Base-by-base conservation (phyloP, 2,797 vertebrate species). In the Epinephelus awoara region DNA sequence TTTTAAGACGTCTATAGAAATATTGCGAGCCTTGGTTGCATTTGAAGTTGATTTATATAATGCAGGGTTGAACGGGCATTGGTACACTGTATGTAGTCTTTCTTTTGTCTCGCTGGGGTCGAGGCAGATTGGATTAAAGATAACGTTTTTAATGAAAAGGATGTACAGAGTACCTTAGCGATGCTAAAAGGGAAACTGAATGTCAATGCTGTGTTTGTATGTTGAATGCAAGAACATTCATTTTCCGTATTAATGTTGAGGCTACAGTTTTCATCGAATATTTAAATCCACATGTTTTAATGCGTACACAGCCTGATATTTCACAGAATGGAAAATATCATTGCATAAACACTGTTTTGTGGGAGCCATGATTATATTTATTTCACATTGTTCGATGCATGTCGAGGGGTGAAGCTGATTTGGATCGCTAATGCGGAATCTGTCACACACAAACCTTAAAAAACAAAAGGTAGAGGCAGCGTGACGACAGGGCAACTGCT, bases 111-210 rank as follows among this genome's bases (percentile, higher is more conserved):
- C 67, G 84, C 79, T 77, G 77, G 72, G 12, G 21, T 84, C 55
- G 0, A 86, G 77, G 61, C 42, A 67, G 75, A 75, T 29, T 2
- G 21, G 17, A 21, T 52, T 71, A 44, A 71, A 67, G 29, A 54
- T n/a, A 17, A 5, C 47, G 40, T 71, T 87, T 70, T 67, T 79
- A 58, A 47, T 55, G 5, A 68, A 56, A 51, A 62, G 18, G 27
- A 42, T 59, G 70, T 71, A 68, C 44, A 80, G 51, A 69, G 52
- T 64, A 72, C 27, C 51, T 77, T 67, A 38, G 27, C 66, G 52
- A 80, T 38, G 29, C 59, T 75, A 2, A 87, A 93, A 90, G 82
- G 89, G 87, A 90, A 88, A 65, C 51, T 79, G 77, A 88, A 85
- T 86, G 88, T 88, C 66, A 74, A 21, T 44, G 46, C 54, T 59